Percentiles rank a stretch among this genome's conserved stretches.
These are phyloP conservation scores for Clarias magur DNA, from an alignment of 2,113 vertebrate species.

Conservation along the genomic window DNA sequence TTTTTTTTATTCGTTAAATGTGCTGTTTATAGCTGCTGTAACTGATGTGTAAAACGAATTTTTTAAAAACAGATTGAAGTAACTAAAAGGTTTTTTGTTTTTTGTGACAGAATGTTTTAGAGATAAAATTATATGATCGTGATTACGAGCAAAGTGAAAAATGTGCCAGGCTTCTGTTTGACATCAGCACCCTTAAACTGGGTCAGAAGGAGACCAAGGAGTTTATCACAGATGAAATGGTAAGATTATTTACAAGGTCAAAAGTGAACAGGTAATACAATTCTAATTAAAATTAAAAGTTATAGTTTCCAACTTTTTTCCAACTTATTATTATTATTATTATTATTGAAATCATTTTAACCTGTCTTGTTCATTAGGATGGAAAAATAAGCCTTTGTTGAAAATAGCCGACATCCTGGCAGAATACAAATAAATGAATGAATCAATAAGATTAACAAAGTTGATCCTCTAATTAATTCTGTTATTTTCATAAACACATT, in stretches of 20 bases:
- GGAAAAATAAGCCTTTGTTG: neutral
- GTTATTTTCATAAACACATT: too few species aligned
- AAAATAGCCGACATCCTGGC: too few species aligned
- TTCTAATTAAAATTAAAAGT: too few species aligned
- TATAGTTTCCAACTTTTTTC: too few species aligned
- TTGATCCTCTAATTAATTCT: too few species aligned
- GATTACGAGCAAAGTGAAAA: constrained; percentile 68
- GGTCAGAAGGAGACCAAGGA: constrained; percentile 61
- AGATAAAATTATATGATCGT: constrained; percentile 71
- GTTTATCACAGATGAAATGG: constrained; percentile 65
- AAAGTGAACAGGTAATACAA: too few species aligned
- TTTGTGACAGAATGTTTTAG: constrained; percentile 68
- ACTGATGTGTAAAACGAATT: neutral
- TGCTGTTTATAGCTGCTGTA: too few species aligned
- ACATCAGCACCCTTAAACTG: constrained; percentile 61
- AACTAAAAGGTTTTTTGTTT: neutral
- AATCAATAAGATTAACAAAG: too few species aligned
- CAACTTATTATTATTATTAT: too few species aligned
- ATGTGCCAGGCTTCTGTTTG: constrained; percentile 65
- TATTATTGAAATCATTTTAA: neutral
- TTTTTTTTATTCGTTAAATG: neutral
- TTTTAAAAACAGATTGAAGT: too few species aligned
- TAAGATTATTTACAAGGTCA: neutral
- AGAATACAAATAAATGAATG: too few species aligned
- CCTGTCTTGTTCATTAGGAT: neutral